Base-by-base conservation (phyloP, 2,797 vertebrate genomes). In the Falco rusticolus region DNA sequence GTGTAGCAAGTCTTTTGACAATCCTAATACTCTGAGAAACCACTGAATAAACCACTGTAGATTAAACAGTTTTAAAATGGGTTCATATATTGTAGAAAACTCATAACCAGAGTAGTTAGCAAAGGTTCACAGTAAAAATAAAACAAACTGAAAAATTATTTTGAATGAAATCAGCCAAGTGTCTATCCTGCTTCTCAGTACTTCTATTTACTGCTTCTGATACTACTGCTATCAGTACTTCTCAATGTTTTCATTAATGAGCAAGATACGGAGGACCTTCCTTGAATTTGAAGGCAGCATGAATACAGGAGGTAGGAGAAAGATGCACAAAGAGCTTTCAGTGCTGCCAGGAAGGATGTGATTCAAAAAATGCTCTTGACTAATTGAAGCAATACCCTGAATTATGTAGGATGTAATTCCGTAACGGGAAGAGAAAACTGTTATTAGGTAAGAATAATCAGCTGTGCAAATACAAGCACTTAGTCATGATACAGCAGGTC, bases 371-470 rank as follows among this genome's bases (percentile, higher is more conserved):
- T 29, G 43, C 17, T 76, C 25, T 83, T 77, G 17, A 80, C 68
- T 96, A 78, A 94, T 88, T 91, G 80, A 93, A 95, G n/a, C 13
- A 75, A 75, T 85, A 86, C 15, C 7, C 11, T 95, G 61, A 91
- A 91, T 86, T 93, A 93, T 81, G 66, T 86, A 88, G 41, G 18
- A 94, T 53, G 65, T n/a, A 88, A 90, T 94, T 88, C 65, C 0
- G 1, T 83, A 80, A 83, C 56, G 57, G 57, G 68, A 83, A 93
- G 20, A 84, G 28, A 79, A 92, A 92, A 66, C 16, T 83, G 26
- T 84, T 70, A 65, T 83, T 85, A 88, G 50, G 37, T 60, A 81
- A 86, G 80, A 86, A 91, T 54, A 95, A 90, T 86, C 47, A 90
- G 15, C 51, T 82, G 65, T 69, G 47, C 41, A 86, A 94, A 86